Evolutionary conservation across 2,113 vertebrate genomes (phyloP).

Genomic region (Lates calcarifer): DNA sequence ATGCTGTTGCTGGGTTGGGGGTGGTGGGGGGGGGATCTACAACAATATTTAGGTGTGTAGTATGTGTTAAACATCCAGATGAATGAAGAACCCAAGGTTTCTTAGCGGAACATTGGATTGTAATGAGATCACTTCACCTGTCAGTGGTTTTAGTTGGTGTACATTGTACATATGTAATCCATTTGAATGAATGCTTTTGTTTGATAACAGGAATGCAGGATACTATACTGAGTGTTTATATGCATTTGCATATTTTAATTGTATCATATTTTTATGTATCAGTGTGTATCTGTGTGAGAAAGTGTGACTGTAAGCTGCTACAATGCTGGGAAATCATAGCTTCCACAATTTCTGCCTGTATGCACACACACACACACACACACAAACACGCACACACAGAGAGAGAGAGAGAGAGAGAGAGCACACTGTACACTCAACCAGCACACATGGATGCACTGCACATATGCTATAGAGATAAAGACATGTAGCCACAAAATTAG

Average conservation of each 20-base stretch:
- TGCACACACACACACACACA: constrained; percentile 31
- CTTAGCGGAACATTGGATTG: too few species aligned
- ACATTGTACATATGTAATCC: too few species aligned
- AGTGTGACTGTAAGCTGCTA: constrained; percentile 32
- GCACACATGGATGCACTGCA: constrained; percentile 13
- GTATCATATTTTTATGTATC: too few species aligned
- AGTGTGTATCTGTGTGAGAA: not conserved
- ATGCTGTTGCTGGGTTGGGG: too few species aligned
- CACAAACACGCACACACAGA: constrained; percentile 13
- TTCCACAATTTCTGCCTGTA: constrained; percentile 7
- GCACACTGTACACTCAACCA: not conserved
- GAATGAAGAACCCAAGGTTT: too few species aligned
- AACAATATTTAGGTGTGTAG: too few species aligned
- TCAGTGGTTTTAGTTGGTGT: too few species aligned
- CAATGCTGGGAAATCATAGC: constrained; percentile 53
- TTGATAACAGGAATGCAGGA: not conserved
- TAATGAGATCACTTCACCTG: too few species aligned
- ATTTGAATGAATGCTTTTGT: not conserved
- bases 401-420: too few species aligned
- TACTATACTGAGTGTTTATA: not conserved
- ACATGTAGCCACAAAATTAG: constrained; percentile 18
- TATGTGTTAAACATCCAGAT: too few species aligned
- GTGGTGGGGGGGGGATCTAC: too few species aligned
- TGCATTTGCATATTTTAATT: not conserved
- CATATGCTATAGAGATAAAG: constrained; percentile 9